These are phyloP conservation scores for Pentalonia nigronervosa DNA, from an alignment of 1,140 invertebrate genomes.

Conservation along the genomic window DNA sequence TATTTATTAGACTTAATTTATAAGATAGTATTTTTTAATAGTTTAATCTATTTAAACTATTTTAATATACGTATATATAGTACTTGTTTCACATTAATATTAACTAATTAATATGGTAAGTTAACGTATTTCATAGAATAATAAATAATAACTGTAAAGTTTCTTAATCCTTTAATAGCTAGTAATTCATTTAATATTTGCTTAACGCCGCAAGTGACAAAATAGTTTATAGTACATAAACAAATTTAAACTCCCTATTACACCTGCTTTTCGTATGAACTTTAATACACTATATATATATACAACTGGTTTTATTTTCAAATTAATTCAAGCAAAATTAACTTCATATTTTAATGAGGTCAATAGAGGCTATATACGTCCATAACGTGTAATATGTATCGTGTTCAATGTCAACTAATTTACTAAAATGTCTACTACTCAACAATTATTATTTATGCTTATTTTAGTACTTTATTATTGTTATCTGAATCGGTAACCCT, in stretches of 20 bases:
- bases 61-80: background rate
- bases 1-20: background rate
- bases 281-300: background rate
- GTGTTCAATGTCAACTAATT: background rate
- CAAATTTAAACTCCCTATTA: background rate
- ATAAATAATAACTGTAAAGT: background rate
- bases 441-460: background rate
- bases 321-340: background rate
- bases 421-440: background rate
- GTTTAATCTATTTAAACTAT: background rate
- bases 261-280: background rate
- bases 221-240: background rate
- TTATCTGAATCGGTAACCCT: background rate
- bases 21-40: background rate
- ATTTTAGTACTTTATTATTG: background rate
- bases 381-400: background rate
- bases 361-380: background rate
- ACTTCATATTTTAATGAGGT: background rate
- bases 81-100: background rate
- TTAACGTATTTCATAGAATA: background rate
- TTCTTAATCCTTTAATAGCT: background rate
- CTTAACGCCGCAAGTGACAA: background rate
- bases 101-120: too few relatives aligned
- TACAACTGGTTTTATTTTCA: background rate
- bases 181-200: background rate